Evolutionary conservation across 2,888 invertebrate species (phyloP).

Genomic region (Caenorhabditis sinica): DNA sequence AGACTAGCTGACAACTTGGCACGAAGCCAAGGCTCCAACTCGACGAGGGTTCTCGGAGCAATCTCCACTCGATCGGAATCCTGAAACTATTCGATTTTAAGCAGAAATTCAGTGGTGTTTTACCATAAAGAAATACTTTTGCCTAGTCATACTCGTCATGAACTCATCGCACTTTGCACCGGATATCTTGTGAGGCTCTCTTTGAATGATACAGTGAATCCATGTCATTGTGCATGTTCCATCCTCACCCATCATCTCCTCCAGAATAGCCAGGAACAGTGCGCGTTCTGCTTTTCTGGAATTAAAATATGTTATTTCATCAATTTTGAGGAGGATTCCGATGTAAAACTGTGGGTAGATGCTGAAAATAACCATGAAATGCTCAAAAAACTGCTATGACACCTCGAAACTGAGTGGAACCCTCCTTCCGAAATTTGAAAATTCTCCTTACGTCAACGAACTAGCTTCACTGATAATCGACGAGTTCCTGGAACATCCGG

Average conservation of each 20-base stretch:
- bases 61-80: slow-evolving; percentile 19
- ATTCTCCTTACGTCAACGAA: slow-evolving; percentile 31
- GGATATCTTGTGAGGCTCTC: slow-evolving; percentile 19
- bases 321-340: too few relatives aligned
- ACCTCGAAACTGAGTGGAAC: too few relatives aligned
- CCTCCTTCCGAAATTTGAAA: background rate
- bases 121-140: slow-evolving; percentile 42
- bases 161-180: slow-evolving; percentile 27
- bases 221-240: slow-evolving; percentile 22
- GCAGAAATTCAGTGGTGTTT: background rate
- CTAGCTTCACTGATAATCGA: slow-evolving; percentile 49
- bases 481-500: slow-evolving; percentile 49
- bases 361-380: too few relatives aligned
- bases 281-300: slow-evolving; percentile 56
- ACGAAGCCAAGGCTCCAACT: slow-evolving; percentile 56
- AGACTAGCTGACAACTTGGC: slow-evolving; percentile 25
- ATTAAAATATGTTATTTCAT: background rate
- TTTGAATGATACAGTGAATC: slow-evolving; percentile 3
- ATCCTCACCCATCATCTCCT: slow-evolving; percentile 41
- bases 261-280: slow-evolving; percentile 34
- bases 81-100: background rate
- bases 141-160: slow-evolving; percentile 32
- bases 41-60: slow-evolving; percentile 49
- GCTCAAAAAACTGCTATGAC: too few relatives aligned
- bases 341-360: too few relatives aligned